These are phyloP conservation scores for Diorhabda sublineata DNA, from an alignment of 1,140 invertebrate species.

Conservation along the genomic window DNA sequence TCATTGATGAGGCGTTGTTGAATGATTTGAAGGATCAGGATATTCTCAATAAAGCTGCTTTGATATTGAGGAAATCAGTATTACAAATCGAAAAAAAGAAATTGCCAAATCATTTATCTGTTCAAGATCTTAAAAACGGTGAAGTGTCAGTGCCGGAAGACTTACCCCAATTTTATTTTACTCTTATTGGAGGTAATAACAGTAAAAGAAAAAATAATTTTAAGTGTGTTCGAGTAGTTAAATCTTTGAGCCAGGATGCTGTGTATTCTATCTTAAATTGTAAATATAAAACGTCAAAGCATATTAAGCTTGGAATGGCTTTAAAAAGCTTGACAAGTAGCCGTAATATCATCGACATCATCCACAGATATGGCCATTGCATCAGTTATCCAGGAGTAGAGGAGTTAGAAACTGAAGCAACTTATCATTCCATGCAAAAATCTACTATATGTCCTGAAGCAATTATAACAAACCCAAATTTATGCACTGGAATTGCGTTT, in stretches of 20 bases:
- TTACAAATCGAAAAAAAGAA: conserved; percentile 20
- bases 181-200: conserved; percentile 6
- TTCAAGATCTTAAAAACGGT: conserved; percentile 24
- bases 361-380: conserved; percentile 31
- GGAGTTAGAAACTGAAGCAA: conserved; percentile 40
- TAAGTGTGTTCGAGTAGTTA: conserved; percentile 23
- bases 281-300: conserved; percentile 35
- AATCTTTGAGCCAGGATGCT: conserved; percentile 22
- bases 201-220: neutral
- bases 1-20: conserved; percentile 23
- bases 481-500: neutral
- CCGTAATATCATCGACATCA: conserved; percentile 37
- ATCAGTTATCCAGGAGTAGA: conserved; percentile 37
- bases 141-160: conserved; percentile 22
- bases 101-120: conserved; percentile 25
- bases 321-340: conserved; percentile 40
- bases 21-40: conserved; percentile 30
- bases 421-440: conserved; percentile 21
- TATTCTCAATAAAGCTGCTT: conserved; percentile 32
- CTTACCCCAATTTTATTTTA: conserved; percentile 8
- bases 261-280: conserved; percentile 8
- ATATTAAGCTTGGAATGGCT: conserved; percentile 36
- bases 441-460: conserved; percentile 20
- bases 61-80: conserved; percentile 33
- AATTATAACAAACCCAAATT: too few relatives aligned